phyloP scores from a whole-genome alignment of 2,113 vertebrate genomes.

The Apaloderma vittatum region DNA sequence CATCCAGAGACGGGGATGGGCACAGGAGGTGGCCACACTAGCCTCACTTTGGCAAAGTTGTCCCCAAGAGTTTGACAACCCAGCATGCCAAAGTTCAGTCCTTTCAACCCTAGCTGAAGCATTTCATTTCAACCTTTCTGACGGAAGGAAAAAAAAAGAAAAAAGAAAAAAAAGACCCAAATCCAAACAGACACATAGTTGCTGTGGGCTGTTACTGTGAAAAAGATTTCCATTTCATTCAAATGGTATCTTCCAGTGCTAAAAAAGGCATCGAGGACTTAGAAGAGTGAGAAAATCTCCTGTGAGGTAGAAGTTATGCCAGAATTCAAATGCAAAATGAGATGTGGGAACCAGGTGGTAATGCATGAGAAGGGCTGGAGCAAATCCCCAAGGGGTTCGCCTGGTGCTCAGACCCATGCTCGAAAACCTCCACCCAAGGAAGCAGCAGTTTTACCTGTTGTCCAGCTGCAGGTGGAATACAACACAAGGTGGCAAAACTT shows the following conservation, averaged over 20 bases:
- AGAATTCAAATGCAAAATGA: not conserved
- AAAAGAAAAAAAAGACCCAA: not conserved
- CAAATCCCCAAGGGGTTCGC: not conserved
- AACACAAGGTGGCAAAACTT: not conserved
- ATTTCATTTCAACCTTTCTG: not conserved
- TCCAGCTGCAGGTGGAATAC: not conserved
- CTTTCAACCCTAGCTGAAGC: not conserved
- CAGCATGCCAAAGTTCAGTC: not conserved
- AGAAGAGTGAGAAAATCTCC: not conserved
- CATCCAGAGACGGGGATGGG: not conserved
- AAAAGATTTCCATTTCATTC: not conserved
- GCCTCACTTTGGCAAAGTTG: fast-evolving
- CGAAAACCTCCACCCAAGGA: not conserved
- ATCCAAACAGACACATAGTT: not conserved
- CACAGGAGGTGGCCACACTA: not conserved
- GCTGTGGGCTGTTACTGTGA: not conserved
- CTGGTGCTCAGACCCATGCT: not conserved
- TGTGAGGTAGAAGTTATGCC: not conserved
- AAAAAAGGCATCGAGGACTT: not conserved
- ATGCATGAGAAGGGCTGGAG: not conserved
- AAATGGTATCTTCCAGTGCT: not conserved
- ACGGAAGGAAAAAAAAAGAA: too few relatives aligned
- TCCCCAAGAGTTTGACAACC: not conserved
- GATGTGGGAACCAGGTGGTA: not conserved
- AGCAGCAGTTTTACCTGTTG: not conserved